These are phyloP conservation scores for Mus minutoides DNA, from an alignment of 2,797 vertebrate genomes.

Conservation along the genomic window DNA sequence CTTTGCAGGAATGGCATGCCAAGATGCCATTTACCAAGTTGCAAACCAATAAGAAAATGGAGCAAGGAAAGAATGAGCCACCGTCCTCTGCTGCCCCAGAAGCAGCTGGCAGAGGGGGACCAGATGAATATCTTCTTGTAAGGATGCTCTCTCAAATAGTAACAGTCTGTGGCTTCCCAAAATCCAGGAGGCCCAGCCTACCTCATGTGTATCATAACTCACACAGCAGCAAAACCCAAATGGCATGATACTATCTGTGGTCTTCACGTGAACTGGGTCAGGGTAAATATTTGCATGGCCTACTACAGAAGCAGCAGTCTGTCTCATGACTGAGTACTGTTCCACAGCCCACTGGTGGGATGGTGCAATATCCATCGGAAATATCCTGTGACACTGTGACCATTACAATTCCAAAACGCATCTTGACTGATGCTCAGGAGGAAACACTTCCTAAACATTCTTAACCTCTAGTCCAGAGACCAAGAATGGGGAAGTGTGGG, in stretches of 20 bases:
- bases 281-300: neutral
- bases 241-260: neutral
- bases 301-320: neutral
- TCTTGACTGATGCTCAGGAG: no score
- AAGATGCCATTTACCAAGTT: neutral
- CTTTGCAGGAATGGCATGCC: constrained; percentile 43
- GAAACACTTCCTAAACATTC: neutral
- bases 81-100: neutral
- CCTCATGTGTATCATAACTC: neutral
- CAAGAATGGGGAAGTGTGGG: neutral
- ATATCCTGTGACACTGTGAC: neutral
- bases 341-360: no score
- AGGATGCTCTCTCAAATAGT: neutral
- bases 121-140: neutral
- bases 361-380: neutral
- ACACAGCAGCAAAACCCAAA: neutral
- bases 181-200: neutral
- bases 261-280: neutral
- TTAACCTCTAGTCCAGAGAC: neutral
- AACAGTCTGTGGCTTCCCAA: neutral
- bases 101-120: neutral
- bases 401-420: neutral
- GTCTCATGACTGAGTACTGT: neutral
- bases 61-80: neutral
- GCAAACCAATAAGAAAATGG: neutral